phyloP scores from a whole-genome alignment of 64 coral and sea anemone genomes.

The Actinia tenebrosa region DNA sequence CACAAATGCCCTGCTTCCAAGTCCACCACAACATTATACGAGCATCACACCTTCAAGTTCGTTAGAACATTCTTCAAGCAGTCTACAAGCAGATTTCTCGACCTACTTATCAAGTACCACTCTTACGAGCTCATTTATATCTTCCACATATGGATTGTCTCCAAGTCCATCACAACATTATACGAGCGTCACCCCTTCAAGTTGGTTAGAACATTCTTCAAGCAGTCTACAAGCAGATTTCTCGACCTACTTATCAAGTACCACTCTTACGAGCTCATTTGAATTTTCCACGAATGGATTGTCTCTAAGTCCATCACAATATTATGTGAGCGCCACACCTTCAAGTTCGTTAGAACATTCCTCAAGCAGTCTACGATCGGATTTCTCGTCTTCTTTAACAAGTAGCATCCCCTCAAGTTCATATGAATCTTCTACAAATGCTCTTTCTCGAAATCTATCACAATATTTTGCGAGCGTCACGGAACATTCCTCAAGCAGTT shows the following conservation, averaged over 20 bases:
- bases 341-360: background rate
- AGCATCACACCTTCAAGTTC: background rate
- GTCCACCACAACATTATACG: background rate
- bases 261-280: background rate
- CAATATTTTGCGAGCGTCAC: too few species aligned
- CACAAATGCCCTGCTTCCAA: background rate
- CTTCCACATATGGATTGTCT: background rate
- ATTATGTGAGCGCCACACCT: background rate
- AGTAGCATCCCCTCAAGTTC: background rate
- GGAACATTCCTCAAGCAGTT: background rate
- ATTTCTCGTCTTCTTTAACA: background rate
- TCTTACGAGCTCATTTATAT: background rate
- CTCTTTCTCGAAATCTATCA: too few species aligned
- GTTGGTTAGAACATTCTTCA: background rate
- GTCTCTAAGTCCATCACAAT: background rate
- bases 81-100: background rate
- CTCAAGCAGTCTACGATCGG: background rate
- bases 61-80: background rate
- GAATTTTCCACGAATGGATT: too few species aligned
- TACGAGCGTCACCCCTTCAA: background rate
- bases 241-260: too few species aligned
- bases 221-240: background rate
- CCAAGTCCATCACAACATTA: too few species aligned
- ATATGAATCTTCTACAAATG: background rate
- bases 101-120: background rate